A percentile compares a stretch with the other conserved stretches of the same genome.
These are phyloP conservation scores for Callithrix jacchus DNA, from an alignment of 2,113 vertebrate genomes.

Conservation along the genomic window DNA sequence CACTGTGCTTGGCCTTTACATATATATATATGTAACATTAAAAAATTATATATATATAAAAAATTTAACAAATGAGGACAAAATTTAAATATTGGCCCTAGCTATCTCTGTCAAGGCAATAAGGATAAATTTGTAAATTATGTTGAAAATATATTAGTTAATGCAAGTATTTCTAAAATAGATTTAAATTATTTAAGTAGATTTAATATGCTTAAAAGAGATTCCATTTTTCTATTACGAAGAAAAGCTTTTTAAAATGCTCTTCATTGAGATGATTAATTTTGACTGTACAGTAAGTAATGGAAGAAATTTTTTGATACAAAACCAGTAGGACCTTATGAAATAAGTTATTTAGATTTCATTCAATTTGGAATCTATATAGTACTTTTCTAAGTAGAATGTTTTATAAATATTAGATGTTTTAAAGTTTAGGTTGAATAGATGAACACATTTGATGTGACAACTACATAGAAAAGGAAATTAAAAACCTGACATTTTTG, in stretches of 20 bases:
- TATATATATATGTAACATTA: too few species aligned
- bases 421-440: not conserved
- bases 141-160: not conserved
- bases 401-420: not conserved
- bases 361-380: not conserved
- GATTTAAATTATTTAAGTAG: not conserved
- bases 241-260: not conserved
- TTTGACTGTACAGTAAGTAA: not conserved
- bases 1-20: too few species aligned
- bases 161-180: not conserved
- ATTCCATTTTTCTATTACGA: not conserved
- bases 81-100: not conserved
- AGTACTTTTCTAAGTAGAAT: not conserved
- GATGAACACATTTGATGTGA: not conserved
- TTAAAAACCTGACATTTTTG: not conserved
- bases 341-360: not conserved
- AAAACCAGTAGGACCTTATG: not conserved
- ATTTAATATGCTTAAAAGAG: not conserved
- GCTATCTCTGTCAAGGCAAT: not conserved
- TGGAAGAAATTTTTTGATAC: not conserved
- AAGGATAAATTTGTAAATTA: slow-evolving; percentile 1
- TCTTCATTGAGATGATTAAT: not conserved
- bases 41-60: too few species aligned
- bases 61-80: not conserved
- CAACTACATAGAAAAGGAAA: not conserved